Evolutionary conservation across 2,888 invertebrate genomes (phyloP).

Genomic region (Macroteleia sp.): DNA sequence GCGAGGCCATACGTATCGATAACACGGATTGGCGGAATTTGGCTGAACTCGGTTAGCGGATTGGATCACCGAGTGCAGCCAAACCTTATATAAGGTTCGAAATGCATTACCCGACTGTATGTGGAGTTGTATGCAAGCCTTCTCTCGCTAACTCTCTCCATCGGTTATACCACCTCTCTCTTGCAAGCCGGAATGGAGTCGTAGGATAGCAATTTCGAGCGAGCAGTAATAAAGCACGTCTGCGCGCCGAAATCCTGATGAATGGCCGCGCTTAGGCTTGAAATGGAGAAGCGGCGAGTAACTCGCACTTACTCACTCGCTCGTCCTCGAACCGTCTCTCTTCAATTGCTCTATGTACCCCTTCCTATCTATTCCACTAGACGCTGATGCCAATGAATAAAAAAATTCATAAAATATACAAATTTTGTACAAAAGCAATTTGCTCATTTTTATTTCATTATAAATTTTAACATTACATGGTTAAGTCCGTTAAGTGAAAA

Average conservation of each 20-base stretch:
- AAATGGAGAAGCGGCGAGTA: conserved; percentile 84
- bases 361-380: conserved; percentile 44
- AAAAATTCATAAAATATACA: conserved; percentile 46
- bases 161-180: conserved; percentile 51
- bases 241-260: conserved; percentile 81
- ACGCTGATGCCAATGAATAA: conserved; percentile 46
- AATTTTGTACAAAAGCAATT: too few species aligned
- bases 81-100: conserved; percentile 79
- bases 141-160: conserved; percentile 36
- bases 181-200: conserved; percentile 81
- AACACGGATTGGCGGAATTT: conserved; percentile 70
- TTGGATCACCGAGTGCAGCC: conserved; percentile 75
- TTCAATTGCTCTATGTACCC: conserved; percentile 54
- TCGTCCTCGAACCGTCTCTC: conserved; percentile 66
- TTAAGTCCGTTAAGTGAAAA: too few species aligned
- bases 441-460: too few species aligned
- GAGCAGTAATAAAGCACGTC: conserved; percentile 84
- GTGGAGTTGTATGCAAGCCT: conserved; percentile 52
- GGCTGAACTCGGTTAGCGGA: conserved; percentile 77
- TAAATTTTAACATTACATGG: too few species aligned
- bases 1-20: conserved; percentile 67
- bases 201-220: conserved; percentile 84
- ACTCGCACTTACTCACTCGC: conserved; percentile 79
- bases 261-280: conserved; percentile 84
- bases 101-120: conserved; percentile 79